Evolutionary conservation across 2,797 vertebrate genomes (phyloP).

Genomic region (Mormyrops boulengeri): DNA sequence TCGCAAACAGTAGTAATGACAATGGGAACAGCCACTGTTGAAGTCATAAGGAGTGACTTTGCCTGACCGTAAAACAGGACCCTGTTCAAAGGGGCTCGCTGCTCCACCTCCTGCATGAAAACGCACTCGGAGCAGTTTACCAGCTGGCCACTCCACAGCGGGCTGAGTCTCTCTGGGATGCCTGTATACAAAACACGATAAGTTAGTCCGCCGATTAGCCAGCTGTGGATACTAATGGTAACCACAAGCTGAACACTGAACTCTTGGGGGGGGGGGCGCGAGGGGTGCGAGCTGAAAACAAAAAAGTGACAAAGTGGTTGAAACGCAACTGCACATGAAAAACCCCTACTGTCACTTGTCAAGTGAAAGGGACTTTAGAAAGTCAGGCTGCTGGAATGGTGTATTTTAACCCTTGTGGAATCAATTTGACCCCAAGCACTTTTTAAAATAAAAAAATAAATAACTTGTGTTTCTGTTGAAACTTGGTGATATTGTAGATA

Average conservation of each 20-base stretch:
- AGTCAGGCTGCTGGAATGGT: not conserved
- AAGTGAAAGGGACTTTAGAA: not conserved
- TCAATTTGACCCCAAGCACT: not conserved
- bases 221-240: not conserved
- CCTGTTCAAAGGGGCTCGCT: not conserved
- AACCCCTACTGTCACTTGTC: not conserved
- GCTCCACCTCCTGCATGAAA: constrained; percentile 12
- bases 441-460: not conserved
- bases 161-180: not conserved
- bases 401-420: not conserved
- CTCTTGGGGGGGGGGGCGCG: not conserved
- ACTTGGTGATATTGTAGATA: not conserved
- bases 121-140: constrained; percentile 17
- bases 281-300: not conserved
- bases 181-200: not conserved
- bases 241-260: not conserved
- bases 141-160: constrained; percentile 17
- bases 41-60: not conserved
- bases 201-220: not conserved
- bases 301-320: not conserved
- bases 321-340: not conserved
- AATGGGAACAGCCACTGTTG: not conserved
- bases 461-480: not conserved
- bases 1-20: not conserved
- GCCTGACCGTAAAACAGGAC: constrained; percentile 21